Percentiles rank a stretch among this genome's conserved stretches.
These are phyloP conservation scores for Ridgeia piscesae DNA, from an alignment of 1,140 invertebrate genomes.

Conservation along the genomic window DNA sequence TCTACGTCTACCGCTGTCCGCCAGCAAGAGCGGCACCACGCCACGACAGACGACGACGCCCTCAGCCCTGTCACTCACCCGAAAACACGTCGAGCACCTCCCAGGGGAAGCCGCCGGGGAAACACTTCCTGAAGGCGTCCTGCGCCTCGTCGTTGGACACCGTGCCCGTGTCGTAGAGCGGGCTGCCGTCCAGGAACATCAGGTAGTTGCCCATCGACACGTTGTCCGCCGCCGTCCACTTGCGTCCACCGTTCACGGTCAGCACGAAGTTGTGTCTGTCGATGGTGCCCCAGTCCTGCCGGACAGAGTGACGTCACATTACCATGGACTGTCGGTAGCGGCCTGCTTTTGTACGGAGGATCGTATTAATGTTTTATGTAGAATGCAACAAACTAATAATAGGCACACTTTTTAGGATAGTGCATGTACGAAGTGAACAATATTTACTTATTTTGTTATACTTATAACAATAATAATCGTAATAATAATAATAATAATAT, in stretches of 20 bases:
- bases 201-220: conserved; percentile 38
- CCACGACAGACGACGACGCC: no score
- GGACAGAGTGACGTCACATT: not conserved
- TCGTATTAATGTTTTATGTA: no score
- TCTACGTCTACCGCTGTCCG: not conserved
- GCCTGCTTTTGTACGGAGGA: no score
- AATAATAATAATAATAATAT: no score
- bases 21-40: no score
- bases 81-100: conserved; percentile 38
- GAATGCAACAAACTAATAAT: no score
- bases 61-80: conserved; percentile 18
- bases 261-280: not conserved
- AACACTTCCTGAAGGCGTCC: conserved; percentile 30
- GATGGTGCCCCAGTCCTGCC: not conserved
- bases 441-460: no score
- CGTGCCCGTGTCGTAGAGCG: conserved; percentile 31
- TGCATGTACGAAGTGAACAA: no score
- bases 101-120: conserved; percentile 37
- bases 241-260: not conserved
- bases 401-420: no score
- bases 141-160: conserved; percentile 30
- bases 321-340: no score
- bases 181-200: conserved; percentile 29
- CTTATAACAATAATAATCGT: no score
- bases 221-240: conserved; percentile 22